Evolutionary conservation across 2,888 invertebrate species (phyloP).

Genomic region (Andrena bucephala): DNA sequence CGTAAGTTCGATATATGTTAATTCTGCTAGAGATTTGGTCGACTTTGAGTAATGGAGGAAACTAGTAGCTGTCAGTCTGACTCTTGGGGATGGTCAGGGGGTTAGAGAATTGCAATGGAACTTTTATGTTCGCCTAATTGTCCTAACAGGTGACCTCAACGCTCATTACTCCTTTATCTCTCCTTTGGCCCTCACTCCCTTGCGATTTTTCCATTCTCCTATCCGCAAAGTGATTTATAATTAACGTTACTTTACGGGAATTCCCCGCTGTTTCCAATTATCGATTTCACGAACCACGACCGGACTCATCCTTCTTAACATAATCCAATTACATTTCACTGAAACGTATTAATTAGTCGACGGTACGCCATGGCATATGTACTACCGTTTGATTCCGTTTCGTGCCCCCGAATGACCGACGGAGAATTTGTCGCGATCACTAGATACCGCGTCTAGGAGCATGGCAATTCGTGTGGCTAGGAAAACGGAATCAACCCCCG

Average conservation of each 20-base stretch:
- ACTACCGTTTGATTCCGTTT: slow-evolving; percentile 5
- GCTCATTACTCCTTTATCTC: slow-evolving; percentile 52
- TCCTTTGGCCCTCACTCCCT: background rate
- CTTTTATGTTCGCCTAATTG: slow-evolving; percentile 74
- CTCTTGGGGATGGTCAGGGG: slow-evolving; percentile 58
- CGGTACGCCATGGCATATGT: slow-evolving; percentile 4
- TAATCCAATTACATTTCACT: slow-evolving; percentile 48
- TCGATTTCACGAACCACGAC: slow-evolving; percentile 18
- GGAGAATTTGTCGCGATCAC: slow-evolving; percentile 17
- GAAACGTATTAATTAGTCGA: slow-evolving; percentile 41
- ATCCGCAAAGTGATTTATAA: slow-evolving; percentile 21
- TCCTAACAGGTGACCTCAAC: slow-evolving; percentile 68
- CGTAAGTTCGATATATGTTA: slow-evolving; percentile 57
- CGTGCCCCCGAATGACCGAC: slow-evolving; percentile 10
- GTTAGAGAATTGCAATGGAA: slow-evolving; percentile 67
- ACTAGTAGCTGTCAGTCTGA: slow-evolving; percentile 71
- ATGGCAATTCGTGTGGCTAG: slow-evolving; percentile 12
- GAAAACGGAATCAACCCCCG: slow-evolving; percentile 45
- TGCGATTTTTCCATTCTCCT: background rate
- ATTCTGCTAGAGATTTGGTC: slow-evolving; percentile 45
- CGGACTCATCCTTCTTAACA: slow-evolving; percentile 40
- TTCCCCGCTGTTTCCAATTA: slow-evolving; percentile 24
- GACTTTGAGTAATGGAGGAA: slow-evolving; percentile 72
- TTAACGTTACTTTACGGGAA: slow-evolving; percentile 19
- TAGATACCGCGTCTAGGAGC: background rate